phyloP scores from a whole-genome alignment of 2,797 vertebrate species.

The Lacerta bilineata region DNA sequence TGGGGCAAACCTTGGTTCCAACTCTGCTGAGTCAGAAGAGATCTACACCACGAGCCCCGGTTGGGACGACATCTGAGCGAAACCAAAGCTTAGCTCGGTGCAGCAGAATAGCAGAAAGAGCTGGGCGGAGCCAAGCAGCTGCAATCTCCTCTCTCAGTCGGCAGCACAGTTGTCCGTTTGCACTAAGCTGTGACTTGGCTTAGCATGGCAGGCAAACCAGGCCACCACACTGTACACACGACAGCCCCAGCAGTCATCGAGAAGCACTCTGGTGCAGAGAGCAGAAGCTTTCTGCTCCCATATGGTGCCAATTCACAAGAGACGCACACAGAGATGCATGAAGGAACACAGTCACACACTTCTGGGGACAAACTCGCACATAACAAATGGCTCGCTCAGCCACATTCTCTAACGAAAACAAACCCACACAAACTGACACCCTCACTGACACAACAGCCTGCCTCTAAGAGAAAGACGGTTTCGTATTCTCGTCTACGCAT shows the following conservation, averaged over 20 bases:
- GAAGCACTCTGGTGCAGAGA: neutral
- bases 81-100: no score
- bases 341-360: neutral
- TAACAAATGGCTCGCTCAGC: conserved; percentile 29
- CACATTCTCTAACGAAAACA: conserved; percentile 28
- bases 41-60: no score
- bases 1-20: no score
- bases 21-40: no score
- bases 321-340: neutral
- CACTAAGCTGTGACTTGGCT: no score
- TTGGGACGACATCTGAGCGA: no score
- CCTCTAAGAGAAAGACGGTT: neutral
- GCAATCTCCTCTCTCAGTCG: no score
- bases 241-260: neutral
- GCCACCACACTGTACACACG: neutral
- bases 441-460: conserved; percentile 8
- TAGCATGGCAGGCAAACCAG: no score
- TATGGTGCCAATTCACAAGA: neutral
- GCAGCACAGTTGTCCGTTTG: no score
- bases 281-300: neutral
- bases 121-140: no score
- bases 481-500: neutral
- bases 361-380: conserved; percentile 35
- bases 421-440: conserved; percentile 34
- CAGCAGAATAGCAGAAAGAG: no score